Conservation (phyloP, 1,140 invertebrate genomes). For the Meteorus sp. region DNA sequence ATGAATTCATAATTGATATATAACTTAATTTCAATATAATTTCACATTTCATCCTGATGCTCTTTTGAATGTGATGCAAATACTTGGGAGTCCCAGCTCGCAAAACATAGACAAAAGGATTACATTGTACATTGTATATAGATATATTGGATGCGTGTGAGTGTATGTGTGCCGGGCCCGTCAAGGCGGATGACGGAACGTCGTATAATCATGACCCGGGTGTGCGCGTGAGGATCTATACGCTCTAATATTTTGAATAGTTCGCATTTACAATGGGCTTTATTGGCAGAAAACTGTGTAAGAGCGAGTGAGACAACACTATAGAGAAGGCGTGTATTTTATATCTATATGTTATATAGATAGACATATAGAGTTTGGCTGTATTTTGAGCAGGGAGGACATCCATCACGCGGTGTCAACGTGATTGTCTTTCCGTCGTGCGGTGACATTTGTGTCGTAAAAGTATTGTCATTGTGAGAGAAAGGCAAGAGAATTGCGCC, state of each 20-base stretch:
- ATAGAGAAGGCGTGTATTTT: neutral
- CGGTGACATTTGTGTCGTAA: slow-evolving; percentile 34
- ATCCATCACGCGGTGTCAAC: slow-evolving; percentile 60
- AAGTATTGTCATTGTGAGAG: slow-evolving; percentile 51
- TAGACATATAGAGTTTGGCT: slow-evolving; percentile 33
- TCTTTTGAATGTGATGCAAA: slow-evolving; percentile 32
- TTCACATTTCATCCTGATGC: too few species aligned
- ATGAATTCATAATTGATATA: too few species aligned
- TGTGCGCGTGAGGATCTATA: slow-evolving; percentile 18
- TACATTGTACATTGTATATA: too few species aligned
- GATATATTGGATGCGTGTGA: too few species aligned
- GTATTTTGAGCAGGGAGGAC: slow-evolving; percentile 49
- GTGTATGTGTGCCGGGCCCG: too few species aligned
- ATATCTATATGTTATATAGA: too few species aligned
- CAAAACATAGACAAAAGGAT: slow-evolving; percentile 55
- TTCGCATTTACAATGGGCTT: slow-evolving; percentile 60
- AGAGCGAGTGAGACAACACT: neutral
- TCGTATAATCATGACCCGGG: slow-evolving; percentile 48
- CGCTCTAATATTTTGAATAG: slow-evolving; percentile 60
- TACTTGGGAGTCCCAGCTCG: slow-evolving; percentile 24
- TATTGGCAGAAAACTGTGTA: slow-evolving; percentile 53
- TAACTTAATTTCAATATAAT: too few species aligned
- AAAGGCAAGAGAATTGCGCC: slow-evolving; percentile 3
- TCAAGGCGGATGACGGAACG: slow-evolving; percentile 59
- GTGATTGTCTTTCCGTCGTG: slow-evolving; percentile 57